A percentile compares a stretch with the other conserved stretches of the same genome.
Evolutionary conservation across 2,113 vertebrate genomes (phyloP).

Genomic region (Tautogolabrus adspersus): DNA sequence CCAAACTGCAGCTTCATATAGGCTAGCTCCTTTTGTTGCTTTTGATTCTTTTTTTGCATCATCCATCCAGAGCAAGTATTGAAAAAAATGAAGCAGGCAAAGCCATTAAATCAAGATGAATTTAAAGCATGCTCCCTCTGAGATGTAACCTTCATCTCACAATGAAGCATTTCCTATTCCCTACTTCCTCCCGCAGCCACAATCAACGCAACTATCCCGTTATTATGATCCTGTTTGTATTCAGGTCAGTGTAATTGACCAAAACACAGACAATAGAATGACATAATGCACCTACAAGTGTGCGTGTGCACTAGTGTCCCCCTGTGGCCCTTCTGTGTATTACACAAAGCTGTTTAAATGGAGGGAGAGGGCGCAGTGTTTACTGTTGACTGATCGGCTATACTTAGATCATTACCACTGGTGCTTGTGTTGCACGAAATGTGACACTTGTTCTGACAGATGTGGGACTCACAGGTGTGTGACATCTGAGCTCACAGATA

Average conservation of each 20-base stretch:
- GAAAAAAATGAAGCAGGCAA: background rate
- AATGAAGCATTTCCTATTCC: background rate
- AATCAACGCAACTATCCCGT: background rate
- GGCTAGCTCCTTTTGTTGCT: background rate
- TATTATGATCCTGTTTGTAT: background rate
- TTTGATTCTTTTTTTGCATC: background rate
- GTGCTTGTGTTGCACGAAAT: too few relatives aligned
- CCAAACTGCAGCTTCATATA: background rate
- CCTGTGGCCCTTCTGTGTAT: constrained; percentile 7
- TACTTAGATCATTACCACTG: background rate
- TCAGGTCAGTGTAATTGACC: background rate
- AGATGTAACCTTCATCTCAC: background rate
- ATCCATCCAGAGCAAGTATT: background rate
- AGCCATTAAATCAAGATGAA: background rate
- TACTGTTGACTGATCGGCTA: background rate
- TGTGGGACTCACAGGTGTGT: background rate
- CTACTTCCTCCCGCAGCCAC: background rate
- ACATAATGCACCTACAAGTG: background rate
- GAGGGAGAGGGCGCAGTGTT: background rate
- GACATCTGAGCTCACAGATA: background rate
- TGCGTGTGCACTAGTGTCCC: constrained; percentile 21
- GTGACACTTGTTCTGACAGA: background rate
- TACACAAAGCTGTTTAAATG: background rate
- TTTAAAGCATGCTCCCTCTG: background rate
- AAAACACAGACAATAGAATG: constrained; percentile 1